Percentiles rank a stretch among this genome's conserved stretches.
Evolutionary conservation across 1,140 invertebrate species (phyloP).

Genomic region (Ctenoplectra terminalis): DNA sequence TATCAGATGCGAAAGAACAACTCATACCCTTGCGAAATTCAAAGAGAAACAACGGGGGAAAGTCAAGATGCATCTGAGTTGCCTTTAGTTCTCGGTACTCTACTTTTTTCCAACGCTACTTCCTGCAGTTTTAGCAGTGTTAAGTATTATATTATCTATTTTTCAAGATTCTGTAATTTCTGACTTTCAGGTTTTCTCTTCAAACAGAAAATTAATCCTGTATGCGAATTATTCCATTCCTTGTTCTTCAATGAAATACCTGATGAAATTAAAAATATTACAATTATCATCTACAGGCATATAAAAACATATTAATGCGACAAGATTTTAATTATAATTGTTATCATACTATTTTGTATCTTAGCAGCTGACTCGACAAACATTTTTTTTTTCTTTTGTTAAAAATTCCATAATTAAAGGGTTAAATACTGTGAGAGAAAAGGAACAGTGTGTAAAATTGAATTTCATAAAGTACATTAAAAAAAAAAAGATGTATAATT

Average conservation of each 20-base stretch:
- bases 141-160: not conserved
- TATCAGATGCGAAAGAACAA: constrained; percentile 57
- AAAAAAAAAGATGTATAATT: constrained; percentile 8
- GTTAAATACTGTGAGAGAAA: not conserved
- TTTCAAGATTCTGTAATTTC: not conserved
- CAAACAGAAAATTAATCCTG: too few relatives aligned
- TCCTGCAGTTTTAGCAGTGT: not conserved
- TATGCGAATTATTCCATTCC: too few relatives aligned
- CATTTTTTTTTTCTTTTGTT: too few relatives aligned
- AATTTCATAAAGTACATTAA: not conserved
- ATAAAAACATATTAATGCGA: too few relatives aligned
- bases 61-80: constrained; percentile 7
- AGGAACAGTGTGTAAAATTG: not conserved
- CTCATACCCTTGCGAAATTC: constrained; percentile 5
- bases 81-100: not conserved
- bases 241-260: too few relatives aligned
- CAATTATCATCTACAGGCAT: too few relatives aligned
- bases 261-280: too few relatives aligned
- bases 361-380: too few relatives aligned
- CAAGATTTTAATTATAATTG: too few relatives aligned
- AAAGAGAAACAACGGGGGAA: constrained; percentile 24
- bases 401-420: too few relatives aligned
- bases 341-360: too few relatives aligned
- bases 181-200: too few relatives aligned
- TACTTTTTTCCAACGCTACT: not conserved